Base-by-base conservation (phyloP, 2,888 invertebrate genomes). In the Cremastinae sp. region DNA sequence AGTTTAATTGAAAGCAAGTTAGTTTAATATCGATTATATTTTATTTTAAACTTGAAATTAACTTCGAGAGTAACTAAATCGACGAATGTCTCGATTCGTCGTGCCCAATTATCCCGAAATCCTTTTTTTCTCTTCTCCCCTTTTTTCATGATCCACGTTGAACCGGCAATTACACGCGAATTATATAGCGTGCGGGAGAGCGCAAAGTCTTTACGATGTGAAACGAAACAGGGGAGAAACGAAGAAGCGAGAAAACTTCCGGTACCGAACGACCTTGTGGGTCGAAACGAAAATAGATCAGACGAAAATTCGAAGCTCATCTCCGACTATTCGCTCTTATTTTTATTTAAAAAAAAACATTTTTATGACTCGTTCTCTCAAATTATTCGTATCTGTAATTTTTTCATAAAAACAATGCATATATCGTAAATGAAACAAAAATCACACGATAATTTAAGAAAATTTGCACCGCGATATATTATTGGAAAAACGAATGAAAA, bases 231-330 rank as follows among this genome's bases (percentile, higher is more conserved):
- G 41, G 28, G 14, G 28, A 53, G 53, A 43, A 14, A 14, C 28
- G 28, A 28, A 5, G 28, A 5, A 28, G 28, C 28, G 28, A 28
- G 28, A 28, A 38, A n/a, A 10, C n/a, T 12, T 45, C 45, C 45
- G 45, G n/a, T 12, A 45, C 45, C 14, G 45, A 45, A 45, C 65
- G 65, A 28, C 65, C 54, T 65, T 65, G 54, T 10, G 28, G 51
- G 53, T 9, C 9, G 51, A 2, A 16, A 47, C 36, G 62, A 34
- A 47, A 49, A 36, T 34, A 41, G 22, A 12, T 8, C 12, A 43
- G 22, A 59, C 12, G 38, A 59, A 22, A 59, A 20, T 59, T 22
- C n/a, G n/a, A n/a, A n/a, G n/a, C n/a, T n/a, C 8, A 59, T 12
- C 20, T 28, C 43, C 12, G 14, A 1, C 18, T n/a, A 8, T 10